These are phyloP conservation scores for Goniozus legneri DNA, from an alignment of 1,140 invertebrate genomes.

Conservation along the genomic window DNA sequence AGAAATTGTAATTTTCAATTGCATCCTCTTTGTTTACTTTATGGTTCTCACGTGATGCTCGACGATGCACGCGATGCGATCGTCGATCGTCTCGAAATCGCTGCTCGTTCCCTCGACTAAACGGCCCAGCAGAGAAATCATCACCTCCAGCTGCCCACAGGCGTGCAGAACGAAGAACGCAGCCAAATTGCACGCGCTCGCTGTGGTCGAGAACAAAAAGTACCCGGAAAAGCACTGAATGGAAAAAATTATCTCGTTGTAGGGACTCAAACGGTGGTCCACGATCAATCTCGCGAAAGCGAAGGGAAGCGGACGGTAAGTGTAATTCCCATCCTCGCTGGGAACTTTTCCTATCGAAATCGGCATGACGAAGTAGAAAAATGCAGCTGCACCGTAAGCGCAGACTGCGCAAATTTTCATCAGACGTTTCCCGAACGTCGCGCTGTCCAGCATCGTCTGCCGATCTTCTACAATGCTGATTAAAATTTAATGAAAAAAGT, in stretches of 20 bases:
- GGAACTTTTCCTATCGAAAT: background rate
- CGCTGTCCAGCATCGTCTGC: slow-evolving; percentile 12
- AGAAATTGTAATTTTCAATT: background rate
- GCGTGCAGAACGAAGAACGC: slow-evolving; percentile 28
- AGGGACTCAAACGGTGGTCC: slow-evolving; percentile 17
- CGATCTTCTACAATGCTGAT: slow-evolving; percentile 2
- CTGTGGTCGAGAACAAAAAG: slow-evolving; percentile 13
- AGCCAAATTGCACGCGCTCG: slow-evolving; percentile 22
- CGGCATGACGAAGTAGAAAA: slow-evolving; percentile 9
- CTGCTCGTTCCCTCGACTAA: background rate
- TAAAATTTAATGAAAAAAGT: background rate
- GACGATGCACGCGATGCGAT: slow-evolving; percentile 25
- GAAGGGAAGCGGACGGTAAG: slow-evolving; percentile 16
- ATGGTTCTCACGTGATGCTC: slow-evolving; percentile 29
- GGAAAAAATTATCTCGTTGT: slow-evolving; percentile 21
- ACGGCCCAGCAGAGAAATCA: slow-evolving; percentile 17
- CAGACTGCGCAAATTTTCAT: slow-evolving; percentile 3
- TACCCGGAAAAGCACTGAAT: slow-evolving; percentile 20
- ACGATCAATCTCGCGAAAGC: slow-evolving; percentile 19
- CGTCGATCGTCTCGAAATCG: background rate
- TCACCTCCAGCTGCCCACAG: slow-evolving; percentile 31
- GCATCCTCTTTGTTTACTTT: slow-evolving; percentile 14
- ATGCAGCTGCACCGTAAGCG: slow-evolving; percentile 9
- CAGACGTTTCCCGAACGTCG: slow-evolving; percentile 5
- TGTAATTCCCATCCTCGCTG: background rate